Evolutionary conservation across 92 coral and sea anemone genomes (phyloP).

Genomic region (Porites rus): DNA sequence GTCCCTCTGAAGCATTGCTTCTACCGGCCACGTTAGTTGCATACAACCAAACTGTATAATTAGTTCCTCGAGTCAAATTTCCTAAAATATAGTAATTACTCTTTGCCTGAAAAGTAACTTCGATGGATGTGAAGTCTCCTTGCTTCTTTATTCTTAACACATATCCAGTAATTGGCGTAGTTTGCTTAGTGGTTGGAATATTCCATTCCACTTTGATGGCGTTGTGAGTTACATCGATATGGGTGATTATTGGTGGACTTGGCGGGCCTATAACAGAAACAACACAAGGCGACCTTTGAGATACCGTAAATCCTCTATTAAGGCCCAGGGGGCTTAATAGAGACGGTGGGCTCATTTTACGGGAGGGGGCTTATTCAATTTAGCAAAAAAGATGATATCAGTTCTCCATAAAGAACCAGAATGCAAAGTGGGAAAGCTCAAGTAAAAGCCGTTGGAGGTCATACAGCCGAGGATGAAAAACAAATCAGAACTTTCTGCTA

Average conservation of each 20-base stretch:
- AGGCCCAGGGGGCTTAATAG: too few species aligned
- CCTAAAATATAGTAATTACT: constrained; percentile 14
- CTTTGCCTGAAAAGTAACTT: not conserved
- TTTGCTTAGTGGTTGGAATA: constrained; percentile 7
- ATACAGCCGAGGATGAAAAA: too few species aligned
- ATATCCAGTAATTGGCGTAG: constrained; percentile 30
- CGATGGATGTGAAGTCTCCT: not conserved
- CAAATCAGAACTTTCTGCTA: too few species aligned
- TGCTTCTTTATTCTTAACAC: not conserved
- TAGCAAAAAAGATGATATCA: too few species aligned
- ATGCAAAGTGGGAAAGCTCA: too few species aligned
- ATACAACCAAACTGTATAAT: constrained; percentile 5
- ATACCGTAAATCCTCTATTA: too few species aligned
- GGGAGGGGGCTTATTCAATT: too few species aligned
- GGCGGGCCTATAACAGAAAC: constrained; percentile 15
- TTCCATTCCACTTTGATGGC: constrained; percentile 32
- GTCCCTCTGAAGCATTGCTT: constrained; percentile 19
- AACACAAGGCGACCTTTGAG: not conserved
- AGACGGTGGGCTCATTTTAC: too few species aligned
- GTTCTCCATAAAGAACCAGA: too few species aligned
- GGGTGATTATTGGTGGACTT: constrained; percentile 11
- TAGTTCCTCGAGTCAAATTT: not conserved
- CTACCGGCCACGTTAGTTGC: constrained; percentile 38
- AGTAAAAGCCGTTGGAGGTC: too few species aligned
- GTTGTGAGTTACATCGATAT: not conserved